Conservation (phyloP, 2,113 vertebrate species). For the Malurus melanocephalus region DNA sequence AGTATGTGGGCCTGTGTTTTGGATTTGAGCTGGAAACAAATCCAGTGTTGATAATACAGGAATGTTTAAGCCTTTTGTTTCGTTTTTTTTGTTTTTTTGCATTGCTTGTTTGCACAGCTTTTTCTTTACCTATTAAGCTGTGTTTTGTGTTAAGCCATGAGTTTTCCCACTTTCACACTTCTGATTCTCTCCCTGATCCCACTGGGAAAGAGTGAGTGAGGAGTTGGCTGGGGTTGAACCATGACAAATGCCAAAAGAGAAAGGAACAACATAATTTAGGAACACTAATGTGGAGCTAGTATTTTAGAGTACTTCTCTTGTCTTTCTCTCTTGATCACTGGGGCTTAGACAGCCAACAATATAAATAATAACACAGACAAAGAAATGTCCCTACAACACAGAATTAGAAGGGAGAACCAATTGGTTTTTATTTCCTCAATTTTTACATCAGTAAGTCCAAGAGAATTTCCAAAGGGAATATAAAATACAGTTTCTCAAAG, state of each 20-base stretch:
- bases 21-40: neutral
- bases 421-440: neutral
- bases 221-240: neutral
- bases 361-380: neutral
- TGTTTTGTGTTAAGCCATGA: neutral
- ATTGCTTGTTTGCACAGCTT: neutral
- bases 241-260: neutral
- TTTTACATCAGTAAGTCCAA: neutral
- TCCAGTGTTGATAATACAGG: neutral
- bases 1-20: neutral
- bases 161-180: neutral
- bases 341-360: neutral
- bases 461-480: neutral
- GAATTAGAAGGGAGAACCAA: neutral
- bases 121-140: neutral
- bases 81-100: neutral
- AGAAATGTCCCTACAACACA: neutral
- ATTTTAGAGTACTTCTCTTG: neutral
- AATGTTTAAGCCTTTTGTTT: neutral
- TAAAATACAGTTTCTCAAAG: neutral
- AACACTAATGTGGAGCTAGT: neutral
- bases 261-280: neutral
- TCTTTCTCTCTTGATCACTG: neutral
- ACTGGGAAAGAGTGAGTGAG: neutral
- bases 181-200: neutral